Evolutionary conservation across 2,797 vertebrate genomes (phyloP).

Genomic region (Melanogrammus aeglefinus): DNA sequence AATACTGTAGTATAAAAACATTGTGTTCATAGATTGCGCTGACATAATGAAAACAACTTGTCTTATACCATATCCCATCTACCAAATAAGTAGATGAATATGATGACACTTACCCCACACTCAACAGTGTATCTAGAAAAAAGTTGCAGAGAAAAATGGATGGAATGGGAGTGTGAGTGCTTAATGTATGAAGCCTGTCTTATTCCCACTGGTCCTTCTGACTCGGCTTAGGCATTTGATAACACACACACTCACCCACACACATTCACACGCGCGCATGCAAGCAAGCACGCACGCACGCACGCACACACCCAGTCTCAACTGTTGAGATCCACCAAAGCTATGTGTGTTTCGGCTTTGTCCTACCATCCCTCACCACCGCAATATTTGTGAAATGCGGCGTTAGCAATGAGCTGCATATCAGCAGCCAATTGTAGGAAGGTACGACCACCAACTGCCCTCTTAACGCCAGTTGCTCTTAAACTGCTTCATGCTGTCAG

Average conservation of each 20-base stretch:
- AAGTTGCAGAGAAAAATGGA: too few species aligned
- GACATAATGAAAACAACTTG: conserved; percentile 7
- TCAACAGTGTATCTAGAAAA: too few species aligned
- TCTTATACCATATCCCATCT: conserved; percentile 30
- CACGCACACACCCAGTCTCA: neutral
- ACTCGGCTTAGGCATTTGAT: conserved; percentile 21
- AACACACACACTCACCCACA: conserved; percentile 29
- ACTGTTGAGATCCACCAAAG: too few species aligned
- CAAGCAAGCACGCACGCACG: conserved; percentile 27
- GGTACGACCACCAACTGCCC: too few species aligned
- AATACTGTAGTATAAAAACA: too few species aligned
- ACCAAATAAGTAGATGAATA: neutral
- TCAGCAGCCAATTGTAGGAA: too few species aligned
- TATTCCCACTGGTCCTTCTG: conserved; percentile 60
- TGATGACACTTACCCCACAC: too few species aligned
- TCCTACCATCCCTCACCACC: neutral
- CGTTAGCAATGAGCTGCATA: too few species aligned
- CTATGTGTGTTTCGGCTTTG: conserved; percentile 6
- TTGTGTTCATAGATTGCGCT: too few species aligned
- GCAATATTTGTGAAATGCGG: too few species aligned
- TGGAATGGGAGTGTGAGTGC: conserved; percentile 33
- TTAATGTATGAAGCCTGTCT: conserved; percentile 38
- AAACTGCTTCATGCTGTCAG: neutral
- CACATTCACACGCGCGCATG: too few species aligned
- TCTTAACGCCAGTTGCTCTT: neutral